Evolutionary conservation across 2,888 invertebrate genomes (phyloP).

Genomic region (Apeira syringaria): DNA sequence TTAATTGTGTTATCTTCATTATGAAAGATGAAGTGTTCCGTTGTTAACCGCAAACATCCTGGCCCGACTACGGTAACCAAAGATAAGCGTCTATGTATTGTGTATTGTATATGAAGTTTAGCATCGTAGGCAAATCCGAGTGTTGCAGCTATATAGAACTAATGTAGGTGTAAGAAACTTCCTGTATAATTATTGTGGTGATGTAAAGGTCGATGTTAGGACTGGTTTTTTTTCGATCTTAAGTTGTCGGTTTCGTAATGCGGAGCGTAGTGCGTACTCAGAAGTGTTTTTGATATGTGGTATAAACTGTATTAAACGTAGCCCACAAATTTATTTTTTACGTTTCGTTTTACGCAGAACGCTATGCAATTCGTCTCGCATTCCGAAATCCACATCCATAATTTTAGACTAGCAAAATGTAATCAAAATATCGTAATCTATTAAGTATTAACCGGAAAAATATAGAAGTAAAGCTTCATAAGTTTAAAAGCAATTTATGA

Average conservation of each 20-base stretch:
- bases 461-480: conserved; percentile 7
- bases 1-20: too few species aligned
- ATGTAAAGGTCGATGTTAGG: conserved; percentile 28
- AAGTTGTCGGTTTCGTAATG: conserved; percentile 2
- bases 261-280: background rate
- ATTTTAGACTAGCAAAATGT: conserved; percentile 16
- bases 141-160: conserved; percentile 47
- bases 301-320: too few species aligned
- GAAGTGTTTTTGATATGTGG: background rate
- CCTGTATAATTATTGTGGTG: conserved; percentile 24
- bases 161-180: conserved; percentile 36
- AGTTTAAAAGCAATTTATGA: conserved; percentile 1
- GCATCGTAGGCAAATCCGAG: conserved; percentile 42
- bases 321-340: background rate
- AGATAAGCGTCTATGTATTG: conserved; percentile 47
- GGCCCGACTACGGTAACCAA: conserved; percentile 52
- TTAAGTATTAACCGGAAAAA: conserved; percentile 5
- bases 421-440: conserved; percentile 9
- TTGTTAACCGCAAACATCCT: conserved; percentile 50
- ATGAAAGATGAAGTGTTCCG: too few species aligned
- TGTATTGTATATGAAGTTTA: conserved; percentile 42
- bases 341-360: background rate
- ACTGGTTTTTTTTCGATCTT: conserved; percentile 31
- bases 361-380: background rate
- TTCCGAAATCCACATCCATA: conserved; percentile 1